Base-by-base conservation (phyloP, 2,888 invertebrate genomes). In the Melinaea marsaeus region DNA sequence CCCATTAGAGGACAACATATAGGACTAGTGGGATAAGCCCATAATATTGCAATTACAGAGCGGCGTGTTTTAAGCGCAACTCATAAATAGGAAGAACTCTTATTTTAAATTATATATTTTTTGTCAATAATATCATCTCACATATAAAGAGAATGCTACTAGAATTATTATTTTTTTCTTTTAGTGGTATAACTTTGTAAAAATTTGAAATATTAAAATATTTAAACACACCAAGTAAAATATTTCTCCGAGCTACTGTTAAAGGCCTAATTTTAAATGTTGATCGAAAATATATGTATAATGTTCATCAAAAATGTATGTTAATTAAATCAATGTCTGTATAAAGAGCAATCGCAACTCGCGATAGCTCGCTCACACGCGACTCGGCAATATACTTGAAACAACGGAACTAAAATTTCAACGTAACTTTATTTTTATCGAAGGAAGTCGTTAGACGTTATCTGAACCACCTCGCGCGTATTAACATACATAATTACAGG, bases 401-500 rank as follows among this genome's bases (percentile, higher is more conserved):
- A 79, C 83, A 81, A 83, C 86, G 89, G 88, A 89, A 88, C 89
- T 88, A 78, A 89, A 89, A 88, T 89, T 89, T 89, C 89, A 89
- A 88, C 89, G 88, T 89, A 89, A 88, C 88, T 88, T 88, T 86
- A 88, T 89, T 88, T 89, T 88, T 88, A 88, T 88, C 87, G 83
- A 79, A 85, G 89, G 89, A 89, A 89, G 89, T 89, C 88, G 89
- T 89, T 89, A 89, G 88, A 85, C 87, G 86, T 73, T 89, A 89
- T 89, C 89, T 86, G 84, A 83, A 81, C 85, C 83, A 84, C 86
- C 86, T 86, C 84, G 86, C 83, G 80, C 84, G 77, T 88, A 89
- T 89, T 89, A 89, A 86, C 89, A 89, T 89, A 88, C 87, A 88
- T 89, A 89, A 89, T 89, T 89, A 87, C 87, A 87, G 89, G 87